Evolutionary conservation across 2,888 invertebrate species (phyloP).

Genomic region (Penaeus monodon): DNA sequence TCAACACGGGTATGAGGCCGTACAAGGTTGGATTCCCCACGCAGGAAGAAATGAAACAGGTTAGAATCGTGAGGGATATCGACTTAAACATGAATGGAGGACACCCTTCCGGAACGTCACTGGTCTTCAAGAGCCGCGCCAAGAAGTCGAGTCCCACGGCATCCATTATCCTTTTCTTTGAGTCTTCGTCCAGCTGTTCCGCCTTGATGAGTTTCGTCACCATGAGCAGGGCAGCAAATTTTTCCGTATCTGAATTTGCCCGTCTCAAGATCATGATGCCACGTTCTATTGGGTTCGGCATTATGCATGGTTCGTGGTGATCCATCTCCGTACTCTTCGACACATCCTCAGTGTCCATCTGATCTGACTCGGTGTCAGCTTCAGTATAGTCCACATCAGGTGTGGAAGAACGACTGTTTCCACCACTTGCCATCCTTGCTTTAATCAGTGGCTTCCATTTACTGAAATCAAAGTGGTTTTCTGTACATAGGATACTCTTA

Average conservation of each 20-base stretch:
- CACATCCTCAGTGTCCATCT: conserved; percentile 44
- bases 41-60: conserved; percentile 76
- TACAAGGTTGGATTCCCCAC: conserved; percentile 79
- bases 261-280: conserved; percentile 82
- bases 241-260: conserved; percentile 88
- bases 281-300: conserved; percentile 30
- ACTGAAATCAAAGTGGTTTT: conserved; percentile 47
- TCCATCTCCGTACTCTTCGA: conserved; percentile 7
- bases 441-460: conserved; percentile 8
- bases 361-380: conserved; percentile 41
- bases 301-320: not conserved
- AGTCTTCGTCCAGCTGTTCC: conserved; percentile 81
- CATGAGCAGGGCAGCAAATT: conserved; percentile 91
- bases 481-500: not conserved
- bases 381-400: conserved; percentile 29
- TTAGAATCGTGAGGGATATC: conserved; percentile 87
- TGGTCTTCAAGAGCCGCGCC: conserved; percentile 81
- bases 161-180: conserved; percentile 85
- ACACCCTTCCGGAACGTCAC: conserved; percentile 82
- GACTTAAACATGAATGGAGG: conserved; percentile 89
- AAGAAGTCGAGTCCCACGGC: conserved; percentile 90
- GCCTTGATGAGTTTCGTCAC: conserved; percentile 84
- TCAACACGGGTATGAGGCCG: conserved; percentile 83
- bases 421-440: conserved; percentile 40
- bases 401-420: conserved; percentile 24